A percentile compares a stretch with the other conserved stretches of the same genome.
Evolutionary conservation across 2,113 vertebrate genomes (phyloP).

Genomic region (Eubucco bourcierii): DNA sequence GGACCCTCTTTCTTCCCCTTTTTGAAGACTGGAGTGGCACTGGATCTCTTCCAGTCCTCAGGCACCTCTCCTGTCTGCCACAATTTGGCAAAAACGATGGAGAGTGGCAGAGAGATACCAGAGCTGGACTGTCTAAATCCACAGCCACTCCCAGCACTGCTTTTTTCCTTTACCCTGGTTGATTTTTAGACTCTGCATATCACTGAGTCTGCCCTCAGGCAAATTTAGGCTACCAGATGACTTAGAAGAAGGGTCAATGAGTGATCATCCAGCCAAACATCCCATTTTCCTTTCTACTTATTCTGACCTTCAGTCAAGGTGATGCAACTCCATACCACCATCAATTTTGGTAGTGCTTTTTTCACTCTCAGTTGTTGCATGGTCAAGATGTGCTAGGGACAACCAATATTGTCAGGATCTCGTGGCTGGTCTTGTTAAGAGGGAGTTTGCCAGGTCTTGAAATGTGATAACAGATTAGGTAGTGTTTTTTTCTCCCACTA

Average conservation of each 20-base stretch:
- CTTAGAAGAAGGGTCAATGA: not conserved
- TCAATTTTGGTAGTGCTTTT: not conserved
- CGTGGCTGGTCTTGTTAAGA: not conserved
- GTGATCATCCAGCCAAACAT: accelerated
- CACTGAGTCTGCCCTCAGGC: not conserved
- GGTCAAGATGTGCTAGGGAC: not conserved
- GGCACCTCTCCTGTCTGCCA: no score
- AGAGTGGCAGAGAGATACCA: not conserved
- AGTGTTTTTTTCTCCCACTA: not conserved
- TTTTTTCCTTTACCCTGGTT: not conserved
- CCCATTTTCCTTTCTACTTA: not conserved
- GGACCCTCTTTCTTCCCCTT: no score
- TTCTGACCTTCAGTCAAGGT: not conserved
- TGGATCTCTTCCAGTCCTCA: no score
- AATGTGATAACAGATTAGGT: not conserved
- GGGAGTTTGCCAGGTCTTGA: not conserved
- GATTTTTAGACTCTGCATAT: not conserved
- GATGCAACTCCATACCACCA: not conserved
- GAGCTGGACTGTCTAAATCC: not conserved
- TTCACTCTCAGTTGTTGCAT: not conserved
- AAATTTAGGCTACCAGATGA: not conserved
- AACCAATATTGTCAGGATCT: not conserved
- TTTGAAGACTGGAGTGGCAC: no score
- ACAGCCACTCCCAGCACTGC: not conserved
- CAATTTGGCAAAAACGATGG: no score